phyloP scores from a whole-genome alignment of 2,113 vertebrate genomes.

The Perca flavescens region DNA sequence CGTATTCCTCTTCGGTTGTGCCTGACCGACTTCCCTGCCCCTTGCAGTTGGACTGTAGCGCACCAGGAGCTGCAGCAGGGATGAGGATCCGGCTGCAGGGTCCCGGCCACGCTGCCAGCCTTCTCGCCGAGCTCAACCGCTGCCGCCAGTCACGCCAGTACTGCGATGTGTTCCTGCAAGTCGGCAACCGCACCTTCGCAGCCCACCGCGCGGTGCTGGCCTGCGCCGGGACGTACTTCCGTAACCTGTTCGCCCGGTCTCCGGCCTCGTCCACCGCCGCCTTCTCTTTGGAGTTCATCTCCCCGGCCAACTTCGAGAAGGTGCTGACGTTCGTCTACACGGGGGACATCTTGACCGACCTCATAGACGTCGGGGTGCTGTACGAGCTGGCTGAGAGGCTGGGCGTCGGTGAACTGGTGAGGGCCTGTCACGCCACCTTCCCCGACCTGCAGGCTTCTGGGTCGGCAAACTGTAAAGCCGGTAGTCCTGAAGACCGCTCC shows the following conservation, averaged over 20 bases:
- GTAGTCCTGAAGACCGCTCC: slow-evolving; percentile 33
- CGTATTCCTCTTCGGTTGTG: background rate
- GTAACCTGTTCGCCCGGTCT: slow-evolving; percentile 88
- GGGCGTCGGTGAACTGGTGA: slow-evolving; percentile 91
- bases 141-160: slow-evolving; percentile 91
- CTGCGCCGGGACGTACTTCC: slow-evolving; percentile 92
- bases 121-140: slow-evolving; percentile 95
- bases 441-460: slow-evolving; percentile 91
- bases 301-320: slow-evolving; percentile 94
- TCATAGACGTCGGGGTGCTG: slow-evolving; percentile 95
- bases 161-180: slow-evolving; percentile 94
- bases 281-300: slow-evolving; percentile 94
- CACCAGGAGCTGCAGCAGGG: slow-evolving; percentile 77
- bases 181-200: slow-evolving; percentile 91
- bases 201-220: slow-evolving; percentile 94
- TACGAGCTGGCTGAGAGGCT: slow-evolving; percentile 94
- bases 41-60: slow-evolving; percentile 38
- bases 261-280: slow-evolving; percentile 80
- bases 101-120: slow-evolving; percentile 91
- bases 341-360: slow-evolving; percentile 93
- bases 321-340: slow-evolving; percentile 97
- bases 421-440: slow-evolving; percentile 93
- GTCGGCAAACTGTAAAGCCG: slow-evolving; percentile 69
- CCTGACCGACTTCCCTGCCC: background rate
- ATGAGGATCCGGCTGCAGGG: slow-evolving; percentile 98